Evolutionary conservation across 2,888 invertebrate species (phyloP).

Genomic region (Horisme vitalbata): DNA sequence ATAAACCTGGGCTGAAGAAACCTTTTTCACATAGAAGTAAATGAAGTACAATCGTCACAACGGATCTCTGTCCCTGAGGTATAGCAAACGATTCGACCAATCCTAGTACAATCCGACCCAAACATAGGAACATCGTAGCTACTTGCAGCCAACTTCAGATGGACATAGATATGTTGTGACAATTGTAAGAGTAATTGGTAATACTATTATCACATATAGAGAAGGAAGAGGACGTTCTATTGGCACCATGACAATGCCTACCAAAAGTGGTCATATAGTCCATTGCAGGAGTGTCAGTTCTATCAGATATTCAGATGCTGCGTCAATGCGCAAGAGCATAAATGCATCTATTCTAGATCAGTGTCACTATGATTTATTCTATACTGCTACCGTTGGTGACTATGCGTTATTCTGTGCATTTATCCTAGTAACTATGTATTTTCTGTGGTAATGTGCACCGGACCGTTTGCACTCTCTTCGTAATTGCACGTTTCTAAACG

Average conservation of each 20-base stretch:
- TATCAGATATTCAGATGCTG: neutral
- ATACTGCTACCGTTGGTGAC: neutral
- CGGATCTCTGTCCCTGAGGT: no score
- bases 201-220: no score
- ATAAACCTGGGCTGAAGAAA: neutral
- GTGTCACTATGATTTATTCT: conserved; percentile 4
- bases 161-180: no score
- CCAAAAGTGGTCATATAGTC: neutral
- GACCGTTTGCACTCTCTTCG: conserved; percentile 30
- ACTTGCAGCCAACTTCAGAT: no score
- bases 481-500: conserved; percentile 29
- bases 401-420: conserved; percentile 2
- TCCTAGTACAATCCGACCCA: no score
- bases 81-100: no score
- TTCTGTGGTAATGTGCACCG: conserved; percentile 24
- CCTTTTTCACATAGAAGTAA: no score
- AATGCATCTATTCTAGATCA: conserved; percentile 4
- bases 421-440: conserved; percentile 10
- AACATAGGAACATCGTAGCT: no score
- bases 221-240: no score
- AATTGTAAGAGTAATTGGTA: no score
- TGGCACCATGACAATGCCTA: neutral
- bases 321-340: neutral
- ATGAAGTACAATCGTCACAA: no score
- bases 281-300: neutral